Conservation (phyloP, 2,113 vertebrate genomes). For the Gymnocephalus cernua region DNA sequence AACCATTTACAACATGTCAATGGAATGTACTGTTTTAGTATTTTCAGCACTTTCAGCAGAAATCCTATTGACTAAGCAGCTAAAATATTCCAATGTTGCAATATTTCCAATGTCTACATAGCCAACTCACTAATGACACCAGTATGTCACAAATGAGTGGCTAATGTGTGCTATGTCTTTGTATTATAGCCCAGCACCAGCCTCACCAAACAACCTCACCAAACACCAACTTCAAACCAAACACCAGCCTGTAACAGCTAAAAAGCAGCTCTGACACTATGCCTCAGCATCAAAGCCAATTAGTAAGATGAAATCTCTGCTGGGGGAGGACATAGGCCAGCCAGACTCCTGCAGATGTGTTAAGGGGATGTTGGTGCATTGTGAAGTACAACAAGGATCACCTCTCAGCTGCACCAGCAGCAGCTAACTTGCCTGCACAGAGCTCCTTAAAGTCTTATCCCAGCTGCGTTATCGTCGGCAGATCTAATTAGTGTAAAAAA, state of each 20-base stretch:
- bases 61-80: not conserved
- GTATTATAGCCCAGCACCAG: slow-evolving; percentile 15
- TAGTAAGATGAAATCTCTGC: slow-evolving; percentile 33
- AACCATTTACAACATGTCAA: not conserved
- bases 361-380: not conserved
- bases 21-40: not conserved
- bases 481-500: slow-evolving; percentile 63
- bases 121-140: slow-evolving; percentile 33
- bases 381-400: slow-evolving; percentile 9
- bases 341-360: slow-evolving; percentile 17
- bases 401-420: slow-evolving; percentile 37
- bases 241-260: slow-evolving; percentile 16
- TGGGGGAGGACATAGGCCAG: slow-evolving; percentile 19
- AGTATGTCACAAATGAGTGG: slow-evolving; percentile 42
- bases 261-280: slow-evolving; percentile 1
- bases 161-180: slow-evolving; percentile 34
- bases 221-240: slow-evolving; percentile 11
- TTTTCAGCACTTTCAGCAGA: not conserved
- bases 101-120: slow-evolving; percentile 8
- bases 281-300: slow-evolving; percentile 48
- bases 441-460: slow-evolving; percentile 29
- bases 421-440: not conserved
- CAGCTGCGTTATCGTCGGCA: slow-evolving; percentile 50
- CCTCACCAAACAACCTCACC: slow-evolving; percentile 35
- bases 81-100: slow-evolving; percentile 3